Percentiles rank a stretch among this genome's conserved stretches.
phyloP scores from a whole-genome alignment of 2,797 vertebrate species.

The Eulemur coronatus region DNA sequence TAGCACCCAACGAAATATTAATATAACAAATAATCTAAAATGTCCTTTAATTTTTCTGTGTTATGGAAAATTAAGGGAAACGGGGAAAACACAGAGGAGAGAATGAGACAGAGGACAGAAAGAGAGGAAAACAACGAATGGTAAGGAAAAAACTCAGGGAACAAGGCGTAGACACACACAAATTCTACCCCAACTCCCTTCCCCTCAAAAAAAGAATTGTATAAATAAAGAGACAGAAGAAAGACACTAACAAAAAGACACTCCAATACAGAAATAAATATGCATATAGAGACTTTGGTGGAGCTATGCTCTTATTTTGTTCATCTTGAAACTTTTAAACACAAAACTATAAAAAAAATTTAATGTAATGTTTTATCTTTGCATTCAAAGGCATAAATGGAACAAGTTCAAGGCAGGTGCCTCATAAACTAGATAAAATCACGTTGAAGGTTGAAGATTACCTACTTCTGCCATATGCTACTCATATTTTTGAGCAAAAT shows the following conservation, averaged over 20 bases:
- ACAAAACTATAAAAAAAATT: not conserved
- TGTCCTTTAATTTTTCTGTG: not conserved
- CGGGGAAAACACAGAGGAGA: not conserved
- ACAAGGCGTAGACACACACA: not conserved
- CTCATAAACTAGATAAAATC: not conserved
- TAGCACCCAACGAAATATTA: not conserved
- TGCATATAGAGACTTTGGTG: not conserved
- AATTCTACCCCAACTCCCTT: not conserved
- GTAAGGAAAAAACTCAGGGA: not conserved
- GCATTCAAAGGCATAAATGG: not conserved
- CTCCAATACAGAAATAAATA: not conserved
- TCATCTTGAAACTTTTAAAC: slow-evolving; percentile 36
- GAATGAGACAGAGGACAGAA: not conserved
- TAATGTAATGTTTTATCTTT: slow-evolving; percentile 9
- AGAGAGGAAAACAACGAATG: not conserved
- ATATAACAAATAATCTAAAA: slow-evolving; percentile 22
- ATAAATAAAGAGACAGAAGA: not conserved
- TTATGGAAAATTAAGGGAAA: not conserved
- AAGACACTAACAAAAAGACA: not conserved
- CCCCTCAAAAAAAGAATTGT: not conserved
- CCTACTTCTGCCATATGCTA: not conserved
- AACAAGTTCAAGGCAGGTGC: not conserved
- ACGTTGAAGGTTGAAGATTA: not conserved
- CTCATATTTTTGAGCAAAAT: not conserved
- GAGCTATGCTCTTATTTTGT: not conserved